These are phyloP conservation scores for Pseudococcus longispinus DNA, from an alignment of 2,888 invertebrate genomes.

Conservation along the genomic window DNA sequence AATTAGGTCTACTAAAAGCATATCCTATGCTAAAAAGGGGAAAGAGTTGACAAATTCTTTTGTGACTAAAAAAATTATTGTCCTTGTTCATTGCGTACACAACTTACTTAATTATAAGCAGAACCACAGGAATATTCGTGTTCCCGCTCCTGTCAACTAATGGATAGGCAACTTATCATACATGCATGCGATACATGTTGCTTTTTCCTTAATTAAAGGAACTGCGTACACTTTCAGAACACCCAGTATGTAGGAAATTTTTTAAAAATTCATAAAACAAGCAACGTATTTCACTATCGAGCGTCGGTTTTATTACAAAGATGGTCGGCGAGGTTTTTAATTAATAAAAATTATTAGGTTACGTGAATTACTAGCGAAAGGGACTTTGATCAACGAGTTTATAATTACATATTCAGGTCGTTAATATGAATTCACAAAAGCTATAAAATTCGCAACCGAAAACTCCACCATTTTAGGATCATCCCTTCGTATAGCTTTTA, in stretches of 20 bases:
- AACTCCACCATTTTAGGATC: neutral
- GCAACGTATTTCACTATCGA: neutral
- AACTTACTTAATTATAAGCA: too few relatives aligned
- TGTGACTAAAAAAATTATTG: too few relatives aligned
- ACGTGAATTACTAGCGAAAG: neutral
- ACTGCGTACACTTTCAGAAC: neutral
- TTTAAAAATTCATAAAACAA: neutral
- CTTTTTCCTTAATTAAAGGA: neutral
- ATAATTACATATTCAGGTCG: slow-evolving; percentile 7
- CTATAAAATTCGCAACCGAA: neutral
- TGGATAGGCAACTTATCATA: neutral
- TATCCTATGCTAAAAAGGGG: too few relatives aligned
- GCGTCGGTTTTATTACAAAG: neutral
- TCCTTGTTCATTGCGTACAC: too few relatives aligned
- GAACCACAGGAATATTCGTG: too few relatives aligned
- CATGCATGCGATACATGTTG: neutral
- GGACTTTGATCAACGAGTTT: slow-evolving; percentile 25
- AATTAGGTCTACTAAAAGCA: too few relatives aligned
- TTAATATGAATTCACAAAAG: slow-evolving; percentile 15
- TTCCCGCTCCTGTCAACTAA: neutral
- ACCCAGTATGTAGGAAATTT: neutral
- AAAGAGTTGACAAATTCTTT: too few relatives aligned
- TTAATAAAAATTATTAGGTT: slow-evolving; percentile 14
- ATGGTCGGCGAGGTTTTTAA: neutral
- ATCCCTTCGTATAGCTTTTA: neutral